Conservation (phyloP, 1,140 invertebrate species). For the Heliconius eleuchia region DNA sequence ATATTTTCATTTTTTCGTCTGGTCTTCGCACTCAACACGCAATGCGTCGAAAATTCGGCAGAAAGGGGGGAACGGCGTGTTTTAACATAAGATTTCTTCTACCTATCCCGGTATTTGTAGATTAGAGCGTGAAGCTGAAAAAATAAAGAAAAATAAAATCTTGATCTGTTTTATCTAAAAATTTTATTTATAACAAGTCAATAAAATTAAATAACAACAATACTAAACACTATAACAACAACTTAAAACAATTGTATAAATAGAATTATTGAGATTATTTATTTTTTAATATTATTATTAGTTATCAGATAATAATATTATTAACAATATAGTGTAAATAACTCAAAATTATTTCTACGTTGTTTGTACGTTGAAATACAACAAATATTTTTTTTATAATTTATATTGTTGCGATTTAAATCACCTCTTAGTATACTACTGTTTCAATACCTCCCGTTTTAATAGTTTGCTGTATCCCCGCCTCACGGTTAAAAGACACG, state of each 20-base stretch:
- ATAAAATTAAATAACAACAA: not conserved
- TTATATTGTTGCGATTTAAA: not conserved
- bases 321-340: too few species aligned
- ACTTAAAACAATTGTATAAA: not conserved
- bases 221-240: not conserved
- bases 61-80: too few species aligned
- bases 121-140: not conserved
- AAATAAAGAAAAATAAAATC: not conserved
- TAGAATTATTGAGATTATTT: not conserved
- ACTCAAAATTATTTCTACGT: not conserved
- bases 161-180: not conserved
- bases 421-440: conserved; percentile 37
- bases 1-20: too few species aligned
- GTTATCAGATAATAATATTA: too few species aligned
- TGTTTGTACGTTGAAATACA: not conserved
- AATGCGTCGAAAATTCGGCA: too few species aligned
- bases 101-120: too few species aligned
- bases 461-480: conserved; percentile 59
- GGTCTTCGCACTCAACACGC: too few species aligned
- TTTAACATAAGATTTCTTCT: too few species aligned
- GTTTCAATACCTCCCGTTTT: conserved; percentile 62
- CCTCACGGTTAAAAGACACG: conserved; percentile 56
- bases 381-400: not conserved
- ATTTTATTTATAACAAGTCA: not conserved
- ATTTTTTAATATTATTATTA: not conserved